Base-by-base conservation (phyloP, 2,888 invertebrate genomes). In the Xestia sexstrigata region DNA sequence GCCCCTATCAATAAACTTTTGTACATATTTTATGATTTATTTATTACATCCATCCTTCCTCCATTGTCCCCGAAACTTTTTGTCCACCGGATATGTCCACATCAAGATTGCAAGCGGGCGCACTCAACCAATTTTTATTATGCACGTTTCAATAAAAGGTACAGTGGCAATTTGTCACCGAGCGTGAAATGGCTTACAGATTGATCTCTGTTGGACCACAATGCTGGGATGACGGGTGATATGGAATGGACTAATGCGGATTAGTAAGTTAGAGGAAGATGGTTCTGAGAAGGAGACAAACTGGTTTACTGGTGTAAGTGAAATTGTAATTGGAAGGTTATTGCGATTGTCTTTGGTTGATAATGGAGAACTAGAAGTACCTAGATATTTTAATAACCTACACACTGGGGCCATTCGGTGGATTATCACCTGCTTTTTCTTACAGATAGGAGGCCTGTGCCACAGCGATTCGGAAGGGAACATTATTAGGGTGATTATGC, bases 161-260 rank as follows among this genome's bases (percentile, higher is more conserved):
- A 88, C 89, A 89, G 88, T 87, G 88, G 89, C 89, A 88, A 91
- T 92, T 91, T 91, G 89, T 91, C 92, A 91, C 87, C 74, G 69
- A 87, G 80, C 67, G 82, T 87, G 78, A 88, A 86, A 81, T 89
- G 91, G 88, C 86, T 88, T 83, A 87, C 90, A 88, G 88, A 90
- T 90, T 88, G 89, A 90, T 87, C 76, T 72, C 52, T 58, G 76
- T 79, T 84, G 73, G 81, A 76, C 70, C 69, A 74, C 76, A 84
- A 76, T 74, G 58, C 63, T 74, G 49, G 49, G 70, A 72, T 67
- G 70, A 65, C 47, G 11, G 39, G 66, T n/a, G 49, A 65, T 67
- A 55, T 52, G 74, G 35, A 55, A 67, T 26, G 30, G n/a, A 2
- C n/a, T 65, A 71, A 68, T 39, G 30, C 45, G 30, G 55, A 62